phyloP scores from a whole-genome alignment of 2,797 vertebrate genomes.

The Molossus alvarezi region DNA sequence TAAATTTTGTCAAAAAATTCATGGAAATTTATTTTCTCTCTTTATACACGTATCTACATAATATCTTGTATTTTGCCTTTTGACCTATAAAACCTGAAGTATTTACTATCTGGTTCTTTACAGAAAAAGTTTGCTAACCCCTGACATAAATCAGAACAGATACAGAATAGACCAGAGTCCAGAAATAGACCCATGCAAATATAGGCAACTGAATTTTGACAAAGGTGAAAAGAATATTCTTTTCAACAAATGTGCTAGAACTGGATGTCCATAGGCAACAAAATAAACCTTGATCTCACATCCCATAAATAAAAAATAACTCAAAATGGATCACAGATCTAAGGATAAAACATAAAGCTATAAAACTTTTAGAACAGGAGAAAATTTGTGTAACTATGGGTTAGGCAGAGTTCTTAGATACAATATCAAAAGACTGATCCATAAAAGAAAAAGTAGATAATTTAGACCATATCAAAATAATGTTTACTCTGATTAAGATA shows the following conservation, averaged over 20 bases:
- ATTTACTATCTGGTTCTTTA: conserved; percentile 24
- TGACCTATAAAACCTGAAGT: conserved; percentile 34
- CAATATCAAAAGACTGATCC: neutral
- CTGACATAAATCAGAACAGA: conserved; percentile 21
- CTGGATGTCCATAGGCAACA: neutral
- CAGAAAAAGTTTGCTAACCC: neutral
- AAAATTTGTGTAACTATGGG: conserved; percentile 5
- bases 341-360: conserved; percentile 31
- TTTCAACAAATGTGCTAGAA: conserved; percentile 47
- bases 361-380: neutral
- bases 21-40: neutral
- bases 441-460: conserved; percentile 39
- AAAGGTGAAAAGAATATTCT: conserved; percentile 35
- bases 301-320: conserved; percentile 10
- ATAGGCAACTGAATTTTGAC: neutral
- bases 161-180: neutral
- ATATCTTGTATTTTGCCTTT: conserved; percentile 21
- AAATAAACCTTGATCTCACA: neutral
- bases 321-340: conserved; percentile 36
- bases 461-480: conserved; percentile 43
- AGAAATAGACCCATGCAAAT: neutral
- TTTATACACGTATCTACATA: conserved; percentile 39
- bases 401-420: neutral
- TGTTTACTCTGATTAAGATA: conserved; percentile 32
- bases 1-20: conserved; percentile 42